Base-by-base conservation (phyloP, 2,888 invertebrate species). In the Antheraea assamensis region DNA sequence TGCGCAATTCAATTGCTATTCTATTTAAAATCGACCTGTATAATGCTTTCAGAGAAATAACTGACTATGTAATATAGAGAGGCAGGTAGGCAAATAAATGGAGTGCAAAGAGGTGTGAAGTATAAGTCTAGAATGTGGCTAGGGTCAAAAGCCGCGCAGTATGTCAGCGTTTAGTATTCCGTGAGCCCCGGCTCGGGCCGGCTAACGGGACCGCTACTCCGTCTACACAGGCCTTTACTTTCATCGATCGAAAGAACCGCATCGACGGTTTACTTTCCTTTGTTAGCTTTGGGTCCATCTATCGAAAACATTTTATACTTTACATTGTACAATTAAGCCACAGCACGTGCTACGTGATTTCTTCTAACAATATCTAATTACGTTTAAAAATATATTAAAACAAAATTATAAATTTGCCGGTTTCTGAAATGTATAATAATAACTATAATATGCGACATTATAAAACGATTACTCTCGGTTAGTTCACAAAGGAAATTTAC, bases 71-170 rank as follows among this genome's bases (percentile, higher is more conserved):
- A 74, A 75, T 71, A 74, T 47, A 47, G 52, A 76, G 74, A 77
- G 80, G 77, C 80, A 76, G 79, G 76, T 78, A 78, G 81, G 81
- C 83, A 82, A 82, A 79, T 82, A 84, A 87, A 89, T 88, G 78
- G 82, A 87, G 87, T 90, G 87, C 86, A 88, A 79, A 86, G 85
- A 91, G 88, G 90, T 91, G 92, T 87, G 86, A 91, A 92, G 90
- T 90, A 86, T 88, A 88, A 92, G 90, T 88, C 92, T 93, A 94
- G 93, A 94, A 94, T 93, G 93, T 93, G 84, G 85, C 85, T 92
- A 93, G 93, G 94, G 94, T 94, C 94, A 94, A 94, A 94, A 93
- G 91, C 94, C 94, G 93, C 92, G 92, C 88, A 92, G 94, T 94
- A 88, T 94, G 94, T 94, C 94, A 94, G 93, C 89, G 93, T 90